Evolutionary conservation across 53 echinoderm and acorn worm species (phyloP).

Genomic region (Glandiceps talaboti): DNA sequence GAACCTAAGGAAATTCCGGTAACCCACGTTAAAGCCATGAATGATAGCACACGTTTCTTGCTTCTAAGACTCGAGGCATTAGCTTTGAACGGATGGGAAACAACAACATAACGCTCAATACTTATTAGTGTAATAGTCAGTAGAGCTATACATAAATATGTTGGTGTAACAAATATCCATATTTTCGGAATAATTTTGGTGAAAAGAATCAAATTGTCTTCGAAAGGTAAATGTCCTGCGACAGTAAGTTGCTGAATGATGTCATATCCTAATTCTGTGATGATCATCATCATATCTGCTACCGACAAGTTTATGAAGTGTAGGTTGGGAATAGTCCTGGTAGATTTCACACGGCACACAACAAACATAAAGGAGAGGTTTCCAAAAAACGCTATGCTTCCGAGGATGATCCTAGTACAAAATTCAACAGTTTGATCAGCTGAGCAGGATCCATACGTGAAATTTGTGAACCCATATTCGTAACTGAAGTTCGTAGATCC

Average conservation of each 20-base stretch:
- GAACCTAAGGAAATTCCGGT: background rate
- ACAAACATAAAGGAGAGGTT: constrained; percentile 16
- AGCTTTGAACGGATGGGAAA: background rate
- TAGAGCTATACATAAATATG: background rate
- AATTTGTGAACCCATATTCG: background rate
- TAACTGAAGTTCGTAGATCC: background rate
- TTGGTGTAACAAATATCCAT: background rate
- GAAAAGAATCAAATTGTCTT: background rate
- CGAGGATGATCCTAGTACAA: background rate
- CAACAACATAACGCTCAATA: background rate
- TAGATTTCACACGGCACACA: constrained; percentile 12
- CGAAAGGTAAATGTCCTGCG: background rate
- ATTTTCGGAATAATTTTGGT: background rate
- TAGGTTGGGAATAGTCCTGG: constrained; percentile 22
- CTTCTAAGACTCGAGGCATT: background rate
- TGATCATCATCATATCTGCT: constrained; percentile 17
- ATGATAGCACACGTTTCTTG: background rate
- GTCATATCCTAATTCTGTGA: constrained; percentile 3
- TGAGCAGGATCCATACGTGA: background rate
- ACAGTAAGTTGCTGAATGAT: too few relatives aligned
- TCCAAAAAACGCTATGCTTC: constrained; percentile 16
- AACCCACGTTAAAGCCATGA: background rate
- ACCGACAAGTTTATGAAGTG: constrained; percentile 19
- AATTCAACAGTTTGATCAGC: background rate
- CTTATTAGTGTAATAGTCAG: background rate